A percentile compares a stretch with the other conserved stretches of the same genome.
These are phyloP conservation scores for Theodoxus fluviatilis DNA, from an alignment of 2,888 invertebrate species.

Conservation along the genomic window DNA sequence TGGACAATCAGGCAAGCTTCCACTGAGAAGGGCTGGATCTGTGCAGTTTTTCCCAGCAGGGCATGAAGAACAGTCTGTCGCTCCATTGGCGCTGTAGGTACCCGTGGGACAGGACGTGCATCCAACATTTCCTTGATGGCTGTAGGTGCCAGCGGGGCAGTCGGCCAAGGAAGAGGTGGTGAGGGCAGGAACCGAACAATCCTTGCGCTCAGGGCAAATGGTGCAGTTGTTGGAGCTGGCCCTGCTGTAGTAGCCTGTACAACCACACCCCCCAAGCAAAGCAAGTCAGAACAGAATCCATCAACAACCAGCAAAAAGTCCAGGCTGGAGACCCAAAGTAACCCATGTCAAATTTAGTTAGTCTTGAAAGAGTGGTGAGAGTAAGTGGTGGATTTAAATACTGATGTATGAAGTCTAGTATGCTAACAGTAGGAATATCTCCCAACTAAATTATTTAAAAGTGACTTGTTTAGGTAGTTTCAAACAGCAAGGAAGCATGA, in stretches of 20 bases:
- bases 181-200: constrained; percentile 29
- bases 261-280: neutral
- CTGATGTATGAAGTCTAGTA: no score
- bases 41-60: constrained; percentile 37
- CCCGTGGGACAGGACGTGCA: constrained; percentile 44
- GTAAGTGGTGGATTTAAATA: no score
- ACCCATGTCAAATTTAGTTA: no score
- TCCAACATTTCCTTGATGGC: constrained; percentile 32
- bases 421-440: no score
- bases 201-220: constrained; percentile 32
- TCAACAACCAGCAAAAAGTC: neutral
- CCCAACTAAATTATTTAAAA: no score
- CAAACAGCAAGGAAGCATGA: no score
- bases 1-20: constrained; percentile 29
- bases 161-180: constrained; percentile 19
- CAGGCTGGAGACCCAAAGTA: no score
- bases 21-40: constrained; percentile 22
- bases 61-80: constrained; percentile 38
- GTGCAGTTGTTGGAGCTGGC: constrained; percentile 11
- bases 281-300: neutral
- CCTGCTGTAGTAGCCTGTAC: neutral
- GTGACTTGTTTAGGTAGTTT: no score
- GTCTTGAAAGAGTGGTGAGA: no score
- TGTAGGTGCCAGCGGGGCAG: constrained; percentile 40
- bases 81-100: constrained; percentile 36